Evolutionary conservation across 2,113 vertebrate species (phyloP).

Genomic region (Anguilla rostrata): DNA sequence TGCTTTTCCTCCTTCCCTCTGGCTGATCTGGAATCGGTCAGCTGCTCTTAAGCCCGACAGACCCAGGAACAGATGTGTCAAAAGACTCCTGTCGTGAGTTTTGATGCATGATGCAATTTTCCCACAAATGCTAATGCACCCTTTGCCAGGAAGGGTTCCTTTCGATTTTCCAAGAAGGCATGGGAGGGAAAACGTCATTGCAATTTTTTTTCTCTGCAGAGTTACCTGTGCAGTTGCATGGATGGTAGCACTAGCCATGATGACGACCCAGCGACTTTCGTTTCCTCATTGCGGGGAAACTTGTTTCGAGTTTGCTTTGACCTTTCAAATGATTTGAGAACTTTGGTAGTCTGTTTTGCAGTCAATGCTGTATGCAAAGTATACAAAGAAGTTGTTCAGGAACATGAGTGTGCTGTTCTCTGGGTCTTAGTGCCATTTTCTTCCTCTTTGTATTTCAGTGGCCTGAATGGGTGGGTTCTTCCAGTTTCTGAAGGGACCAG

Average conservation of each 20-base stretch:
- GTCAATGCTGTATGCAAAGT: no score
- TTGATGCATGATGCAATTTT: not conserved
- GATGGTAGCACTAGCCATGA: not conserved
- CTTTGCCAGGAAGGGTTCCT: no score
- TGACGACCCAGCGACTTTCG: not conserved
- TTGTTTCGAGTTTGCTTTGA: not conserved
- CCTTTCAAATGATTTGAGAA: not conserved
- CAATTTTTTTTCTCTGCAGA: not conserved
- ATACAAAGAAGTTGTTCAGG: no score
- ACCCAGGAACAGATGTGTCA: not conserved
- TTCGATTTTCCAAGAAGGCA: no score
- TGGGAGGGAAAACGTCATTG: not conserved
- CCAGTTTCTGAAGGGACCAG: no score
- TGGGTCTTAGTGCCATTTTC: no score
- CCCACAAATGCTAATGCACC: no score
- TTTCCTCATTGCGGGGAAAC: not conserved
- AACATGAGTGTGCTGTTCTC: no score
- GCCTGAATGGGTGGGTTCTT: no score
- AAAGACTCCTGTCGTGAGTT: not conserved
- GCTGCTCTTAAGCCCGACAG: not conserved
- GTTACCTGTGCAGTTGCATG: not conserved
- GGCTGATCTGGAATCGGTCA: not conserved
- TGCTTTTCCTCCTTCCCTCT: not conserved
- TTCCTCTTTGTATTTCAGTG: no score
- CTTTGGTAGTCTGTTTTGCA: no score